Percentiles rank a stretch among this genome's conserved stretches.
Conservation (phyloP, 2,888 invertebrate genomes). For the Ischnus inquisitorius region DNA sequence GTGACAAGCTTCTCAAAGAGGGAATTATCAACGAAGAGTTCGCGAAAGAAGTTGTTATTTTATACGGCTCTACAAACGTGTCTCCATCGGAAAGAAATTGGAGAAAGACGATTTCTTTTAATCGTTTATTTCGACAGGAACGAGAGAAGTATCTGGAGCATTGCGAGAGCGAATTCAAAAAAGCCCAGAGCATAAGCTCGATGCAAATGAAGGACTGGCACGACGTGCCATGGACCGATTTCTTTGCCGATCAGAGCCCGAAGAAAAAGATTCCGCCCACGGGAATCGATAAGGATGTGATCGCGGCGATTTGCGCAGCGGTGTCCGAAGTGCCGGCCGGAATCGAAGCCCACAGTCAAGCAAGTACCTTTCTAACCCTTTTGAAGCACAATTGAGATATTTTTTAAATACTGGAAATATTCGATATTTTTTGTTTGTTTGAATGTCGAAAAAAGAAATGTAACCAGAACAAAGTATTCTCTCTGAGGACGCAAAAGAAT, state of each 20-base stretch:
- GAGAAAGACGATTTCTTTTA: neutral
- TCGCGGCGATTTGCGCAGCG: constrained; percentile 89
- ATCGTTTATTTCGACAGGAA: constrained; percentile 69
- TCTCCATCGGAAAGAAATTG: neutral
- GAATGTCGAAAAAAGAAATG: too few species aligned
- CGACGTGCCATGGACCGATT: constrained; percentile 88
- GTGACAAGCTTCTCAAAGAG: constrained; percentile 90
- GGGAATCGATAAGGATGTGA: constrained; percentile 89
- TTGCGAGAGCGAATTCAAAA: constrained; percentile 89
- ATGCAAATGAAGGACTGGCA: constrained; percentile 92
- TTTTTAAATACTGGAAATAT: neutral
- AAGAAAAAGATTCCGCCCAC: constrained; percentile 88
- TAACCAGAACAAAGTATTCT: too few species aligned
- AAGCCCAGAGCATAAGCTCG: constrained; percentile 89
- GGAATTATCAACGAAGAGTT: constrained; percentile 91
- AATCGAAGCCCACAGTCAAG: constrained; percentile 89
- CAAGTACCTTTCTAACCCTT: constrained; percentile 61
- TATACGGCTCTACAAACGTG: neutral
- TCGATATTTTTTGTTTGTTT: neutral
- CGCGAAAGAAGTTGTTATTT: constrained; percentile 86
- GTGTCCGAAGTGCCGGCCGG: constrained; percentile 89
- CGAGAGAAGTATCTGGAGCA: constrained; percentile 73
- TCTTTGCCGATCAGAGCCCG: constrained; percentile 88
- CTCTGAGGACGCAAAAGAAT: too few species aligned
- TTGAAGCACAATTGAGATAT: too few species aligned